Conservation (phyloP, 23 tunicate species). For the Oikopleura dioica region DNA sequence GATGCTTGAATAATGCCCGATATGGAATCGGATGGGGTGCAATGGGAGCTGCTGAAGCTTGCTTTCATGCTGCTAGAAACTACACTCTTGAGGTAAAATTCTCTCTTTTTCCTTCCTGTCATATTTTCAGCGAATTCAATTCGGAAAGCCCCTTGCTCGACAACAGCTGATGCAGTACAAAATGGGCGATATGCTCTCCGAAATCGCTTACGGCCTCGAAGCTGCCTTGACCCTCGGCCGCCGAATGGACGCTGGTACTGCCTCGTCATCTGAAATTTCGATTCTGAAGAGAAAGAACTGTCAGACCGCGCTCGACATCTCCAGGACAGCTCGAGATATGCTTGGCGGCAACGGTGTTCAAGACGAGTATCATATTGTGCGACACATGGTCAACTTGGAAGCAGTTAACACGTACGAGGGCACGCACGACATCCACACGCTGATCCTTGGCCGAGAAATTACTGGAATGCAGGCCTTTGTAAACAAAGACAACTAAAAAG, state of each 20-base stretch:
- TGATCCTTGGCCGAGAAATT: constrained; percentile 15
- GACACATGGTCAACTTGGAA: constrained; percentile 15
- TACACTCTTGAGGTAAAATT: not conserved
- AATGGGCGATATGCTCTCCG: constrained; percentile 17
- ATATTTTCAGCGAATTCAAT: constrained; percentile 11
- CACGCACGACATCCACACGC: constrained; percentile 17
- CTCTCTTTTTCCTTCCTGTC: too few relatives aligned
- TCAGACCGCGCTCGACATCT: constrained; percentile 15
- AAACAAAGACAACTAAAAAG: too few relatives aligned
- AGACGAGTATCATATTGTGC: constrained; percentile 15
- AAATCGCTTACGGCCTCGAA: constrained; percentile 13
- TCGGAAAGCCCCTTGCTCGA: constrained; percentile 18
- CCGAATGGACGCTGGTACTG: constrained; percentile 9
- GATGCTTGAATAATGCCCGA: constrained; percentile 16
- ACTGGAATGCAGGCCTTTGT: constrained; percentile 18
- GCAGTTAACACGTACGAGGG: constrained; percentile 18
- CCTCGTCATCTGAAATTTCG: constrained; percentile 1
- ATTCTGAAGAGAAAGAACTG: constrained; percentile 14
- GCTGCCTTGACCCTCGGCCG: constrained; percentile 14
- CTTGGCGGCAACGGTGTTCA: constrained; percentile 20
- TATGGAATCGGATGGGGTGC: constrained; percentile 19
- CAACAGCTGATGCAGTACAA: constrained; percentile 14
- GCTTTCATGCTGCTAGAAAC: constrained; percentile 15
- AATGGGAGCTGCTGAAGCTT: constrained; percentile 17
- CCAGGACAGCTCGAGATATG: constrained; percentile 16